Evolutionary conservation across 2,113 vertebrate species (phyloP).

Genomic region (Scomber japonicus): DNA sequence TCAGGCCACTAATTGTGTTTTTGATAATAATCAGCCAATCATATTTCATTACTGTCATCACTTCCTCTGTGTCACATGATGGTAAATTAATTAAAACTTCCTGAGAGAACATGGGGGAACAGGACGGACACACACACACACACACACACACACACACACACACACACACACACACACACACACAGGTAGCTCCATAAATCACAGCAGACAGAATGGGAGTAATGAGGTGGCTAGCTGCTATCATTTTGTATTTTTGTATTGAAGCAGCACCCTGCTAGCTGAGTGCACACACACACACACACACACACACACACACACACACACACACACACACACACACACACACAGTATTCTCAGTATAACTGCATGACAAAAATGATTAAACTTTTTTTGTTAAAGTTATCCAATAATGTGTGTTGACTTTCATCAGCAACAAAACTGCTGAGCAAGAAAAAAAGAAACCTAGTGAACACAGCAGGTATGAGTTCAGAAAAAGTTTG

Average conservation of each 20-base stretch:
- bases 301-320: slow-evolving; percentile 23
- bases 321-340: background rate
- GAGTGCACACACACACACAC: background rate
- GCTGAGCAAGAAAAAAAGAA: background rate
- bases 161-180: slow-evolving; percentile 40
- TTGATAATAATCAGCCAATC: slow-evolving; percentile 65
- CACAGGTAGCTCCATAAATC: slow-evolving; percentile 88
- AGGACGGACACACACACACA: slow-evolving; percentile 39
- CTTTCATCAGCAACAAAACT: background rate
- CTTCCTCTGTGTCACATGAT: slow-evolving; percentile 61
- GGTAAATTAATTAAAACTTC: slow-evolving; percentile 65
- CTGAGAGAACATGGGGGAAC: slow-evolving; percentile 40
- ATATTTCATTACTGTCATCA: slow-evolving; percentile 68
- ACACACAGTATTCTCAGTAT: background rate
- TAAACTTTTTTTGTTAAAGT: too few species aligned
- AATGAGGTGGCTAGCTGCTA: slow-evolving; percentile 85
- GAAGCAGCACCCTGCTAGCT: slow-evolving; percentile 64
- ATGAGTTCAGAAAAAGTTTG: too few species aligned
- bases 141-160: slow-evolving; percentile 32
- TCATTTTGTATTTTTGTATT: slow-evolving; percentile 30
- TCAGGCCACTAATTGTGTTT: slow-evolving; percentile 43
- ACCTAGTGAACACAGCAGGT: too few species aligned
- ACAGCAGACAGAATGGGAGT: slow-evolving; percentile 90
- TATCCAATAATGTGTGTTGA: background rate
- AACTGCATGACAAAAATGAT: background rate